Evolutionary conservation across 2,888 invertebrate genomes (phyloP).

Genomic region (Archips crataeganus): DNA sequence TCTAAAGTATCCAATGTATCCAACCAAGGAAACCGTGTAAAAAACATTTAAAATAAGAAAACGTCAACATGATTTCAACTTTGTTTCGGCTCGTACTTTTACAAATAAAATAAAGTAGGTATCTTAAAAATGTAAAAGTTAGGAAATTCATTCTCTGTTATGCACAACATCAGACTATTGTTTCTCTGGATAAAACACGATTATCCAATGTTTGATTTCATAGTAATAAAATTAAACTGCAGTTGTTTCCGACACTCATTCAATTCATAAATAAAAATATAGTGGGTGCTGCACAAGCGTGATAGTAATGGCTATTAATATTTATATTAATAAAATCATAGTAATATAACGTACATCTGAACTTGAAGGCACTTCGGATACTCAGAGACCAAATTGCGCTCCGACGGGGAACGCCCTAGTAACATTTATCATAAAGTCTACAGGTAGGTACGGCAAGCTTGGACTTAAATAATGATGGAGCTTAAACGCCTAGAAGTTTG

Average conservation of each 20-base stretch:
- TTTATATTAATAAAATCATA: background rate
- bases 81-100: background rate
- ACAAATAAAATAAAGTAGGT: conserved; percentile 10
- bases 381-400: background rate
- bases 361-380: conserved; percentile 57
- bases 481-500: background rate
- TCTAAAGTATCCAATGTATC: background rate
- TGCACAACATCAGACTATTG: conserved; percentile 33
- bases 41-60: background rate
- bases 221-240: background rate
- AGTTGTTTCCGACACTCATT: background rate
- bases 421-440: background rate
- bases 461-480: background rate
- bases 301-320: conserved; percentile 11
- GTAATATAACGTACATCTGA: conserved; percentile 18
- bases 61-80: conserved; percentile 15
- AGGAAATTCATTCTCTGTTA: conserved; percentile 20
- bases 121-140: conserved; percentile 20
- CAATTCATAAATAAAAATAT: background rate
- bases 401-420: background rate
- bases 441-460: conserved; percentile 3
- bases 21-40: background rate
- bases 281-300: conserved; percentile 20
- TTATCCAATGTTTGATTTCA: background rate
- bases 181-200: conserved; percentile 12